A percentile compares a stretch with the other conserved stretches of the same genome.
Conservation (phyloP, 2,888 invertebrate species). For the Mythimna pallens region DNA sequence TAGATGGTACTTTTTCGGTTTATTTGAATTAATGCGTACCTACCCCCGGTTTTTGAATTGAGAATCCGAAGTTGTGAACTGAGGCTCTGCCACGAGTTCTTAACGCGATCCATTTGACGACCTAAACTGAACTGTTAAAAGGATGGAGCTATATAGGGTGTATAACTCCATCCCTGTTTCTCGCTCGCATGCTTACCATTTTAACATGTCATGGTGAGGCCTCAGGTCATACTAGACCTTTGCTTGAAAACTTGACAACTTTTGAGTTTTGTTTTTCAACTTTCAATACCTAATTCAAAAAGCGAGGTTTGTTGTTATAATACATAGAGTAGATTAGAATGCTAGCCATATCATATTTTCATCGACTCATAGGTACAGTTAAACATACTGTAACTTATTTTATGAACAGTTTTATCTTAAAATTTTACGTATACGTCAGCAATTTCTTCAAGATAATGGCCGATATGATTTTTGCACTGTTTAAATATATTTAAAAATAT, state of each 20-base stretch:
- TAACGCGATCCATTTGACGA: too few relatives aligned
- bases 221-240: too few relatives aligned
- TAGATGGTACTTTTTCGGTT: background rate
- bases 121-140: too few relatives aligned
- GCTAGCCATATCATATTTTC: slow-evolving; percentile 14
- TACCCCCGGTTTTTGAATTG: background rate
- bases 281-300: background rate
- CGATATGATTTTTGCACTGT: background rate
- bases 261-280: background rate
- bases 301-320: background rate
- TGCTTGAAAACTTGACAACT: too few relatives aligned
- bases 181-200: too few relatives aligned
- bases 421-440: background rate
- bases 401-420: background rate
- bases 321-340: slow-evolving; percentile 13
- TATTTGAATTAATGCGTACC: background rate
- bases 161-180: too few relatives aligned
- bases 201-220: too few relatives aligned
- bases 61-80: background rate
- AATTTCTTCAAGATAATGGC: background rate
- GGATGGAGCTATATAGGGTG: too few relatives aligned
- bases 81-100: too few relatives aligned
- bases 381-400: background rate
- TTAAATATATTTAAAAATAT: background rate
- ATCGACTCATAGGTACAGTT: background rate